These are phyloP conservation scores for Mystacornis crossleyi DNA, from an alignment of 2,113 vertebrate species.

Conservation along the genomic window DNA sequence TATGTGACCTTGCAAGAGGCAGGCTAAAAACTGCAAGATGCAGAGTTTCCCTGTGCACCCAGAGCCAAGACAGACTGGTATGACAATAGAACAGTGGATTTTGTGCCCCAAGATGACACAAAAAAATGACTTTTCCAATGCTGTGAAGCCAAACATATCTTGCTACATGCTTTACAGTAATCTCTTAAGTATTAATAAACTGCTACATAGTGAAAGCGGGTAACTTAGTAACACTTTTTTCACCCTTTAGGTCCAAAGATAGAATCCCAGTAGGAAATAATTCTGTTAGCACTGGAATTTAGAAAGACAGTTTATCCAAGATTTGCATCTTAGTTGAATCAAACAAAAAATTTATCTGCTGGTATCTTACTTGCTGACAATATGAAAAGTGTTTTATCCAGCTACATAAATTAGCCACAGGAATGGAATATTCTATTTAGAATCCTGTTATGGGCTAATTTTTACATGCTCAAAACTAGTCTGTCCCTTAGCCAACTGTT, in stretches of 20 bases:
- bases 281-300: not conserved
- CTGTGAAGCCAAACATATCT: not conserved
- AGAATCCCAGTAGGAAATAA: not conserved
- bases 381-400: not conserved
- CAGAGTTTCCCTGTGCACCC: not conserved
- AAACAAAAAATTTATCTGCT: not conserved
- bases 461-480: not conserved
- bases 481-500: not conserved
- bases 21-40: not conserved
- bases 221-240: not conserved
- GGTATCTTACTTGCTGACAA: not conserved
- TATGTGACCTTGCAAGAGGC: not conserved
- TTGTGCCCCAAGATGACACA: not conserved
- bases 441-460: not conserved
- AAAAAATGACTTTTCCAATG: not conserved
- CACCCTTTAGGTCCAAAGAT: not conserved
- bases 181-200: not conserved
- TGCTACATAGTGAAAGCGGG: not conserved
- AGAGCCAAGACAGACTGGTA: not conserved
- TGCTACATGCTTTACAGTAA: not conserved
- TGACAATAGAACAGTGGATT: not conserved
- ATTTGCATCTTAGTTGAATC: not conserved
- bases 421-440: not conserved
- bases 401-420: not conserved
- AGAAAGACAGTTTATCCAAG: not conserved